Base-by-base conservation (phyloP, 2,888 invertebrate species). In the Ophraella communa region DNA sequence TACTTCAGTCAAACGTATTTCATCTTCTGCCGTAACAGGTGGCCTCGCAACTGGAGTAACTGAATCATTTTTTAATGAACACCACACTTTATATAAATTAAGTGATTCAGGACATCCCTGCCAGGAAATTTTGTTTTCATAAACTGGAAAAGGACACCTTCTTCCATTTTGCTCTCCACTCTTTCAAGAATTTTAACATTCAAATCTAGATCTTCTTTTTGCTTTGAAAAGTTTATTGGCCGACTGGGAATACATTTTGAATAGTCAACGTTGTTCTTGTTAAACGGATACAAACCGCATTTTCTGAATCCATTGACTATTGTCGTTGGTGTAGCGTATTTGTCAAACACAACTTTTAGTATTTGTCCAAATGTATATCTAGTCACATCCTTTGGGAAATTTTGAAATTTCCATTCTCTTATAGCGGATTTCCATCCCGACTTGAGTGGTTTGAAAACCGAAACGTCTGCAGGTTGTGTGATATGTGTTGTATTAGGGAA, bases 401-500 rank as follows among this genome's bases (percentile, higher is more conserved):
- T 14, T 20, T 20, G 14, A 1, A 52, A 57, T 18, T 45, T 44
- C 62, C 62, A 65, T 11, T 39, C 45, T 17, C 57, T 44, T 10
- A 65, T 45, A 8, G 65, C 55, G 44, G 47, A 44, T 60, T 55
- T n/a, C 60, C 57, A 63, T 4, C 49, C 42, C 7, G 27, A 35
- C 55, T 65, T 61, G 2, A 67, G 42, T 20, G 67, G 64, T 51
- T 45, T 63, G 45, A 67, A 66, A 23, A 67, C 62, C 8, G 62
- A 57, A 0, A 67, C 56, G 35, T 67, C 67, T 17, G 65, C 66
- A 5, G 60, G 66, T 30, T 65, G 62, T 20, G 62, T 45, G 4
- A 67, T 49, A 39, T 67, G 67, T 10, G 65, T 65, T 8, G 56
- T 58, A 27, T 65, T 67, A 20, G 62, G 62, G 7, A 64, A 60